A percentile compares a stretch with the other conserved stretches of the same genome.
These are phyloP conservation scores for Phyllotreta striolata DNA, from an alignment of 2,888 invertebrate species.

Conservation along the genomic window DNA sequence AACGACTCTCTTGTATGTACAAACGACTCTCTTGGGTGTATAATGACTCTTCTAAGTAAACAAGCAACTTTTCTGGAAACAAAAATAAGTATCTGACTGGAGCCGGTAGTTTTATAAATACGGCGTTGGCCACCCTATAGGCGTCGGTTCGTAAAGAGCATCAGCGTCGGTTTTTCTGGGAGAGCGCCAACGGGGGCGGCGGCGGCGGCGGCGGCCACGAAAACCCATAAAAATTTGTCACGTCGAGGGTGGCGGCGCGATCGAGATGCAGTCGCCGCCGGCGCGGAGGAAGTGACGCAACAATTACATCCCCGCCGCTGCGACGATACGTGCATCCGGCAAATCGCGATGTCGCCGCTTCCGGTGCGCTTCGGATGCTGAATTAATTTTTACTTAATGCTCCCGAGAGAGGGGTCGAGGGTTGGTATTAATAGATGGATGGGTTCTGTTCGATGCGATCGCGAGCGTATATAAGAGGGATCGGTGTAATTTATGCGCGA, in stretches of 20 bases:
- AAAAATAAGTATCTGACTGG: too few relatives aligned
- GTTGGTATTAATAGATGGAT: not conserved
- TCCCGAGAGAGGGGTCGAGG: not conserved
- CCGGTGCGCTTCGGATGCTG: constrained; percentile 47
- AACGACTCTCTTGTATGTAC: too few relatives aligned
- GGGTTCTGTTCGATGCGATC: not conserved
- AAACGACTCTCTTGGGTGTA: too few relatives aligned
- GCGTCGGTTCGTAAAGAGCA: constrained; percentile 11
- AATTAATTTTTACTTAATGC: constrained; percentile 40
- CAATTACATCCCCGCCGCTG: constrained; percentile 59
- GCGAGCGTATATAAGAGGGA: not conserved
- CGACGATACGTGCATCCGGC: constrained; percentile 58
- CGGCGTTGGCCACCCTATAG: constrained; percentile 13
- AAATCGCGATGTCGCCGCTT: constrained; percentile 47
- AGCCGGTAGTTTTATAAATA: not conserved
- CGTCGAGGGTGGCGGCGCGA: constrained; percentile 52
- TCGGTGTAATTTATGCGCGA: not conserved
- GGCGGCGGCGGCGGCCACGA: constrained; percentile 42
- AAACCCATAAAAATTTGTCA: constrained; percentile 60
- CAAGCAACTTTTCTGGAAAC: too few relatives aligned
- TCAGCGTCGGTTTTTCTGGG: constrained; percentile 47
- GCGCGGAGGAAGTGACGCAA: constrained; percentile 49
- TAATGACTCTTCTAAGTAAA: too few relatives aligned
- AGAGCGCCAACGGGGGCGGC: constrained; percentile 38
- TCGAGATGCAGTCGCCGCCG: constrained; percentile 41